phyloP scores from a whole-genome alignment of 2,888 invertebrate species.

The Microctonus brassicae region DNA sequence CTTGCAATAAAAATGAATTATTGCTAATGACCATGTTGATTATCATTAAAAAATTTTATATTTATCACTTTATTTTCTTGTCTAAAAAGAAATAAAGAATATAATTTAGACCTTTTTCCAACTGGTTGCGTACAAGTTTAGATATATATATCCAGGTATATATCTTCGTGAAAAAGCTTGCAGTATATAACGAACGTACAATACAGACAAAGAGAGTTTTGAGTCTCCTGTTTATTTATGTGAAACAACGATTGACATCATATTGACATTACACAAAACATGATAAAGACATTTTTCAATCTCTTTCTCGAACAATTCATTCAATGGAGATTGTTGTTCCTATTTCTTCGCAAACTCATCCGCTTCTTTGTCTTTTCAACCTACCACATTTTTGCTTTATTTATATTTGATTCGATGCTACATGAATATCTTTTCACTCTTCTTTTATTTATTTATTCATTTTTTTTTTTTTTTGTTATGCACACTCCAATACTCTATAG shows the following conservation, averaged over 20 bases:
- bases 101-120: background rate
- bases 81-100: background rate
- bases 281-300: constrained; percentile 49
- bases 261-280: constrained; percentile 16
- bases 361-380: constrained; percentile 5
- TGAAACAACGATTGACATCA: constrained; percentile 7
- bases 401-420: constrained; percentile 27
- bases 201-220: constrained; percentile 28
- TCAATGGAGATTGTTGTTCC: constrained; percentile 40
- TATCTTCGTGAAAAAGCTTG: constrained; percentile 1
- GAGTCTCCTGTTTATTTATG: constrained; percentile 19
- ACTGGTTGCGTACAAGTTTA: background rate
- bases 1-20: constrained; percentile 8
- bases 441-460: too few relatives aligned
- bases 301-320: constrained; percentile 37
- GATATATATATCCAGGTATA: constrained; percentile 2
- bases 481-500: constrained; percentile 7
- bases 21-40: constrained; percentile 17
- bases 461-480: constrained; percentile 19
- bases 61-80: background rate
- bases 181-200: constrained; percentile 16
- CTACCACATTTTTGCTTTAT: constrained; percentile 22
- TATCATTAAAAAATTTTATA: background rate
- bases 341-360: constrained; percentile 33
- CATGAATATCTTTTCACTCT: constrained; percentile 19